Percentiles rank a stretch among this genome's conserved stretches.
Conservation (phyloP, 2,797 vertebrate genomes). For the Gallinago stenura region DNA sequence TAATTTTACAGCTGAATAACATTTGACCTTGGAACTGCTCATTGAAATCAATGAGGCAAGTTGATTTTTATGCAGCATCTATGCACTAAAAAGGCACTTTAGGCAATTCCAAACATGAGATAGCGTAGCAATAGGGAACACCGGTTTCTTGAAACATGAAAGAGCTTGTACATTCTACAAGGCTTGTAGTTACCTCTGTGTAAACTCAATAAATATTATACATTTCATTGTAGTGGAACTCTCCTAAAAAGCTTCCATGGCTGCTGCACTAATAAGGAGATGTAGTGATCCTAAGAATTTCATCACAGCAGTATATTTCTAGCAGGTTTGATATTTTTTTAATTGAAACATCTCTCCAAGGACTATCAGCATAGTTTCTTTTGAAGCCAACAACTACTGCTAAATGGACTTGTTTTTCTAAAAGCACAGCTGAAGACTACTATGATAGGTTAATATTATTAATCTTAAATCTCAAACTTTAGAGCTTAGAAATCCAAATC, state of each 20-base stretch:
- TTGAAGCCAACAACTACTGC: neutral
- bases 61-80: constrained; percentile 57
- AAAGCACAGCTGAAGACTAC: neutral
- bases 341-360: constrained; percentile 25
- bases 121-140: constrained; percentile 10
- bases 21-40: constrained; percentile 71
- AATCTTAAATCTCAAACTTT: neutral
- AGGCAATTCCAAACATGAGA: constrained; percentile 58
- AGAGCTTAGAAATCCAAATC: neutral
- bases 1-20: constrained; percentile 74
- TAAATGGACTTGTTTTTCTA: neutral
- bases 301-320: neutral
- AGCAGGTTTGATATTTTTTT: neutral
- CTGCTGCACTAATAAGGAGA: neutral
- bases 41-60: constrained; percentile 65
- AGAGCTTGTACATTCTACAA: neutral
- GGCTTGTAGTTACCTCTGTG: neutral
- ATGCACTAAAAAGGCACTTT: constrained; percentile 41
- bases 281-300: neutral
- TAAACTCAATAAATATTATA: neutral
- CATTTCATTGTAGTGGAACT: neutral
- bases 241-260: neutral
- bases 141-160: constrained; percentile 5
- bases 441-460: neutral
- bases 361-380: neutral